These are phyloP conservation scores for Drosophila navojoa DNA, from an alignment of 1,140 invertebrate species.

Conservation along the genomic window DNA sequence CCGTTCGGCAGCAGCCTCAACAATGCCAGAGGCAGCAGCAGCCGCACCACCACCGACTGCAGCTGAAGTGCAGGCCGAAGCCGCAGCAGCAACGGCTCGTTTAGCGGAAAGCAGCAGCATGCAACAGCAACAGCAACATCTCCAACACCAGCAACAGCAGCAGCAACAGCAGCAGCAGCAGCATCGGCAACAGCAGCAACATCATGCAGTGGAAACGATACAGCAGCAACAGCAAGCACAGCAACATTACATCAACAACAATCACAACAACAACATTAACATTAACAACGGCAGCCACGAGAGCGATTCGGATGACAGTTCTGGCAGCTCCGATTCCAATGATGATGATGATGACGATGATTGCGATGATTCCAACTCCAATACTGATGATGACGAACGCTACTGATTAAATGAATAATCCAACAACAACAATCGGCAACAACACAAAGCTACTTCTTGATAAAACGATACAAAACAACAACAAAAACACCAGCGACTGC, in stretches of 20 bases:
- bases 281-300: slow-evolving; percentile 39
- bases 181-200: slow-evolving; percentile 50
- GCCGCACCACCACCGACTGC: slow-evolving; percentile 30
- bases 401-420: slow-evolving; percentile 54
- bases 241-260: slow-evolving; percentile 12
- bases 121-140: slow-evolving; percentile 19
- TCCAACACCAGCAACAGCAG: slow-evolving; percentile 38
- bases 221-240: slow-evolving; percentile 44
- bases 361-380: slow-evolving; percentile 69
- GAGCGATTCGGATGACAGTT: slow-evolving; percentile 75
- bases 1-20: slow-evolving; percentile 20
- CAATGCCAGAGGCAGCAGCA: slow-evolving; percentile 5
- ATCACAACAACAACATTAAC: slow-evolving; percentile 29
- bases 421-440: slow-evolving; percentile 40
- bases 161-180: slow-evolving; percentile 54
- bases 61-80: slow-evolving; percentile 29
- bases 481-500: slow-evolving; percentile 25
- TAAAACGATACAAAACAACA: slow-evolving; percentile 14
- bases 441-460: slow-evolving; percentile 35
- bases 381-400: slow-evolving; percentile 70
- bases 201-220: slow-evolving; percentile 70
- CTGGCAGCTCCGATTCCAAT: slow-evolving; percentile 76
- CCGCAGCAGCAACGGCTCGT: slow-evolving; percentile 26
- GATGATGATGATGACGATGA: slow-evolving; percentile 70
- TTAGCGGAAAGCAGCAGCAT: slow-evolving; percentile 19